Conservation (phyloP, 1,140 invertebrate genomes). For the Lutraria rhynchaena region DNA sequence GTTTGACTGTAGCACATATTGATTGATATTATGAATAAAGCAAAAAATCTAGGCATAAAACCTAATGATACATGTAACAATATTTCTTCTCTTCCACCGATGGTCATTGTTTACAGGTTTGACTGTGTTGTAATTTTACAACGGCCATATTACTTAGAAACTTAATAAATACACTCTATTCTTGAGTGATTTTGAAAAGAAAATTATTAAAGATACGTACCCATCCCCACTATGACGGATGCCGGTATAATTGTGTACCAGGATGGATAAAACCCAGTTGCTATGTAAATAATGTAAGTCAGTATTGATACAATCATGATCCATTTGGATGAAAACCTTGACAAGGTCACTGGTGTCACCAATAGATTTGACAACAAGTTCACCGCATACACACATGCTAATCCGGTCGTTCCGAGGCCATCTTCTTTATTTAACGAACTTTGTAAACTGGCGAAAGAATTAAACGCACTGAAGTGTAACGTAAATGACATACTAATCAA, state of each 20-base stretch:
- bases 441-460: slow-evolving; percentile 22
- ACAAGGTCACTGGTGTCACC: neutral
- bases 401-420: slow-evolving; percentile 11
- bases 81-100: too few species aligned
- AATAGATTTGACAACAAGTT: slow-evolving; percentile 24
- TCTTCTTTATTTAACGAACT: slow-evolving; percentile 23
- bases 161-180: too few species aligned
- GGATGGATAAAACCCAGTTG: slow-evolving; percentile 37
- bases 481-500: slow-evolving; percentile 11
- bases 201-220: neutral
- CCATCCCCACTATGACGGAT: slow-evolving; percentile 26
- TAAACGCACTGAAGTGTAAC: slow-evolving; percentile 9
- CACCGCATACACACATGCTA: neutral
- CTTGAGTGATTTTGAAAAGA: too few species aligned
- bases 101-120: too few species aligned
- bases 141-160: too few species aligned
- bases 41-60: too few species aligned
- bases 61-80: too few species aligned
- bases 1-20: too few species aligned
- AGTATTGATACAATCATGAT: slow-evolving; percentile 21
- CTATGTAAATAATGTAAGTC: neutral
- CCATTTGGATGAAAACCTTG: neutral
- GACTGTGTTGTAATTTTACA: too few species aligned
- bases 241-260: slow-evolving; percentile 42
- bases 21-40: too few species aligned